Base-by-base conservation (phyloP, 1,140 invertebrate species). In the Ceratitis capitata region DNA sequence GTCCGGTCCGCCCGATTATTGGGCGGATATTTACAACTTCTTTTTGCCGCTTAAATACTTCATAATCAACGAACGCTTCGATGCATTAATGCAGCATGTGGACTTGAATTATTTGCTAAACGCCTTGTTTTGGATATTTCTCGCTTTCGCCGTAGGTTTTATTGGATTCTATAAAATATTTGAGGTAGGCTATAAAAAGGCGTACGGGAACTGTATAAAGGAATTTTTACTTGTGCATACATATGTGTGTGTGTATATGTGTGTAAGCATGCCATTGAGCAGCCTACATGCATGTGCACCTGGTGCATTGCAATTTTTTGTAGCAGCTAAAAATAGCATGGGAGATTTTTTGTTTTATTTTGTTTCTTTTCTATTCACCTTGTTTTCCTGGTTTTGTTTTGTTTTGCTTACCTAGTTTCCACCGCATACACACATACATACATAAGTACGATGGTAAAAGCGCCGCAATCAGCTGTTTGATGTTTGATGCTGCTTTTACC, bases 101-200 rank as follows among this genome's bases (percentile, higher is more conserved):
- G 89, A 91, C 82, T 84, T 91, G 29, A 87, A 88, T 88, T 91
- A 91, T 88, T 88, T 91, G 87, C 87, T 88, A 10, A 91, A 91
- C 87, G 89, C 87, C 4, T 86, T 91, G 12, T 91, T 91, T 82
- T 91, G 90, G 90, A 91, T 91, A 86, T 91, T 91, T 56, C 84
- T 91, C 26, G 82, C 87, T 29, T 86, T 91, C 35, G 88, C 87
- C 87, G 88, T 86, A 35, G 89, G 90, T 61, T 91, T 90, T 85
- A 87, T 85, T 51, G 88, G 87, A 64, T 91, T 91, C 83, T 88
- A 89, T 64, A 87, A 90, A 51, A 51, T 91, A 51, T 91, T 91
- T 82, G 89, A 91, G 87, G 90, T 91, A 84, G 85, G 86, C 78
- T 47, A n/a, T 10, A 69, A 69, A 69, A 61, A 9, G n/a, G n/a